Base-by-base conservation (phyloP, 2,797 vertebrate genomes). In the Pagetopsis macropterus region DNA sequence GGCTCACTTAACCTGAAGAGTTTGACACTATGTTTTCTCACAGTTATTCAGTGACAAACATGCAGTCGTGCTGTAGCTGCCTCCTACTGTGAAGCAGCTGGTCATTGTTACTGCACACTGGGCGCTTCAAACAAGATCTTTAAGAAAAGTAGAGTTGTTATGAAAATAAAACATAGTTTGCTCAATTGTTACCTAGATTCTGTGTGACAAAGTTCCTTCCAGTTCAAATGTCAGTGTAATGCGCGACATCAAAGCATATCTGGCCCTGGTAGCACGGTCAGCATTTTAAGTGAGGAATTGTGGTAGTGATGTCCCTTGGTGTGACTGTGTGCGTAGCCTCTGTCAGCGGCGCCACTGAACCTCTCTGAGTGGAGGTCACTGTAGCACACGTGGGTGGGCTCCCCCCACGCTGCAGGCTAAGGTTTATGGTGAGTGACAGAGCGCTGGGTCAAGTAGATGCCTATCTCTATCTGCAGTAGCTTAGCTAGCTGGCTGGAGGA, bases 381-480 rank as follows among this genome's bases (percentile, higher is more conserved):
- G 60, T 70, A 80, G 82, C 81, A 83, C 89, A 90, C 71, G 89
- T 94, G 93, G 93, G 93, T 94, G 94, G 94, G 91, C 90, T 89
- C 79, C 88, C 87, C 82, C 84, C 54, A 54, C 60, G 65, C 93
- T 83, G 83, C 73, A 89, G 86, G 86, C 89, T 91, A 91, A 84
- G 87, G 93, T 92, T 94, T 93, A 94, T 89, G 93, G 90, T 94
- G 92, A 92, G 89, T 93, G 92, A 94, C 91, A 91, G 87, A 92
- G 88, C 86, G 60, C 87, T 70, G 83, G 92, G 91, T 93, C 88
- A 91, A 92, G 92, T 87, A 93, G 93, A 93, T 93, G 90, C 87
- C 92, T 90, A 92, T 94, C 93, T 93, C 86, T 75, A 75, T 84
- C 65, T 76, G 77, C 77, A 82, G 84, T 78, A 84, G 88, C 87